Conservation (phyloP, 2,113 vertebrate genomes). For the Lepidothrix coronata region DNA sequence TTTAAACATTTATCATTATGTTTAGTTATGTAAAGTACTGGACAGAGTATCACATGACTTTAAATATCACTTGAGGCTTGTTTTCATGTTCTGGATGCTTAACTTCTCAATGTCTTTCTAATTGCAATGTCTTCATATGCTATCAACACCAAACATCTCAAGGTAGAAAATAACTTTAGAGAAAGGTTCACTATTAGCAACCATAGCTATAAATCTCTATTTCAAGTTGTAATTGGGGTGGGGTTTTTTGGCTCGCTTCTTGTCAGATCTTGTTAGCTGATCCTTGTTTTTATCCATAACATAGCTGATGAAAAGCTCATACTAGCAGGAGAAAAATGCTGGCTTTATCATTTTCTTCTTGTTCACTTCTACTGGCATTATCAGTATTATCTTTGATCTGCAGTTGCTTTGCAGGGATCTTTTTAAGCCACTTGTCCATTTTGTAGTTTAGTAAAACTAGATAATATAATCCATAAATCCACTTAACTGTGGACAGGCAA, state of each 20-base stretch:
- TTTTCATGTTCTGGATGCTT: background rate
- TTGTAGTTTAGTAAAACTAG: background rate
- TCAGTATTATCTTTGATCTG: background rate
- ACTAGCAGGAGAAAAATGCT: background rate
- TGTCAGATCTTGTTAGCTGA: background rate
- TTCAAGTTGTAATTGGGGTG: background rate
- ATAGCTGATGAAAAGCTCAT: background rate
- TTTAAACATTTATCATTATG: background rate
- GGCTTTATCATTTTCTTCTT: background rate
- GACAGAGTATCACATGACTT: background rate
- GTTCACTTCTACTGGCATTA: background rate
- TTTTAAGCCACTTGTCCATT: background rate
- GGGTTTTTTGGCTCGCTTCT: background rate
- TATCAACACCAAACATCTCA: background rate
- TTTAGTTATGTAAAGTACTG: background rate
- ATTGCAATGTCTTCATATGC: background rate
- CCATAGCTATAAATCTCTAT: background rate
- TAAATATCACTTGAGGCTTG: background rate
- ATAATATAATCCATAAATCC: background rate
- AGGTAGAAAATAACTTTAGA: background rate
- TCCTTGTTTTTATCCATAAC: background rate
- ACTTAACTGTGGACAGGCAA: background rate
- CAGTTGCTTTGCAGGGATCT: background rate
- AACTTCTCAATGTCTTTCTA: background rate
- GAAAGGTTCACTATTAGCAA: background rate